These are phyloP conservation scores for Tortrix viridana DNA, from an alignment of 2,888 invertebrate species.

Conservation along the genomic window DNA sequence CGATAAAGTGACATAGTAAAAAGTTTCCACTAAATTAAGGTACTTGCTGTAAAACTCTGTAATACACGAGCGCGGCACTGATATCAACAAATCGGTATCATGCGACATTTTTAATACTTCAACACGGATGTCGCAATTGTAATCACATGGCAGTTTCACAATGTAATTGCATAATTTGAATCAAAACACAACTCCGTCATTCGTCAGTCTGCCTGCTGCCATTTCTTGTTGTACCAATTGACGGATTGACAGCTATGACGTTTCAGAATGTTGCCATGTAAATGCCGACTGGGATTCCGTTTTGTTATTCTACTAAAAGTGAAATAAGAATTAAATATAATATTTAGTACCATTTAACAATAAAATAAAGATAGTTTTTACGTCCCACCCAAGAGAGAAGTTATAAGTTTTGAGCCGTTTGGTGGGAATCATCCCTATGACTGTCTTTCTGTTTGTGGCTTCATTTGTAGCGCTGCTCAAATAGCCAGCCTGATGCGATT, in stretches of 20 bases:
- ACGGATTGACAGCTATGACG: background rate
- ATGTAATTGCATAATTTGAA: conserved; percentile 70
- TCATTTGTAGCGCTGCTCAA: too few species aligned
- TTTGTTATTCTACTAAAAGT: too few species aligned
- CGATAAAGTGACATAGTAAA: conserved; percentile 78
- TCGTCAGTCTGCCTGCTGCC: conserved; percentile 40
- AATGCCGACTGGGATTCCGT: background rate
- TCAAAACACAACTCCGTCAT: conserved; percentile 62
- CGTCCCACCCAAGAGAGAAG: too few species aligned
- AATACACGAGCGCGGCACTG: conserved; percentile 74
- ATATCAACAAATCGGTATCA: conserved; percentile 70
- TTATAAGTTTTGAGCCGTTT: too few species aligned
- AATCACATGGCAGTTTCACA: conserved; percentile 58
- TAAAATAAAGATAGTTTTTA: too few species aligned
- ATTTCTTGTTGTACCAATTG: conserved; percentile 1
- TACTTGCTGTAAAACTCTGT: conserved; percentile 75
- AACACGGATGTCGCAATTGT: conserved; percentile 48
- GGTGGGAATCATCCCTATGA: too few species aligned
- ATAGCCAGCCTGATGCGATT: too few species aligned
- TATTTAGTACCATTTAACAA: too few species aligned
- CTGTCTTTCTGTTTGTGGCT: too few species aligned
- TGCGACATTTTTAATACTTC: conserved; percentile 68
- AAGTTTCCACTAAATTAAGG: conserved; percentile 79
- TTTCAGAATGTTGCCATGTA: conserved; percentile 11
- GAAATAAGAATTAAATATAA: too few species aligned